Base-by-base conservation (phyloP, 2,888 invertebrate species). In the Napeogenes sylphis region DNA sequence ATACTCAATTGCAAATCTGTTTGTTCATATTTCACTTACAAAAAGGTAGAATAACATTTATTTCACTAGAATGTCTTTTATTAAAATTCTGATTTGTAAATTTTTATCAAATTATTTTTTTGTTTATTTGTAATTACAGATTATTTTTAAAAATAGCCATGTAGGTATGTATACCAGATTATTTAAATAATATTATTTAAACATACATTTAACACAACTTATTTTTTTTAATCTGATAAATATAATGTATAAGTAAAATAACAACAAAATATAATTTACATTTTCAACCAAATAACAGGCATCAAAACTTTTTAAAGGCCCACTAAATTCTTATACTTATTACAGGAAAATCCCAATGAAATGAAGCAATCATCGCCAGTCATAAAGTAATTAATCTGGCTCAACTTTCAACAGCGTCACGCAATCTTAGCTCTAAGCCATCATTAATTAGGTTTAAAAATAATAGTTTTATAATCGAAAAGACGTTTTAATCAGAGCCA, bases 401-500 rank as follows among this genome's bases (percentile, higher is more conserved):
- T 61, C 62, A 62, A 64, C 55, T 67, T 61, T 47, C 64, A 64
- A 53, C 56, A 54, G 53, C 56, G 64, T 61, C 62, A 67, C 60
- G 62, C 67, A 64, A 63, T 64, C 64, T 61, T 54, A 66, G 56
- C 53, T 59, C 58, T 45, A 30, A 54, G 45, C 57, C 30, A 60
- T 62, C 67, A 67, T 67, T 67, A 61, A 67, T 67, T 65, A 67
- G 67, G 62, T 62, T 64, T 61, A 45, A 58, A 61, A 32, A 62
- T 65, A 59, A 64, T 64, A 65, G 67, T 65, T 67, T 67, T 60
- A 63, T 67, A 64, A 64, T 63, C 63, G 64, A 21, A 67, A 61
- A 62, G 62, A 62, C 55, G 59, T 60, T 47, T 67, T 63, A 56
- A 65, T 67, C 61, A 55, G 47, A 45, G 38, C 42, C 57, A 61